Evolutionary conservation across 2,797 vertebrate species (phyloP), one percentile per base, ranked within the genome.

Genomic region (Sebastolobus alascanus): DNA sequence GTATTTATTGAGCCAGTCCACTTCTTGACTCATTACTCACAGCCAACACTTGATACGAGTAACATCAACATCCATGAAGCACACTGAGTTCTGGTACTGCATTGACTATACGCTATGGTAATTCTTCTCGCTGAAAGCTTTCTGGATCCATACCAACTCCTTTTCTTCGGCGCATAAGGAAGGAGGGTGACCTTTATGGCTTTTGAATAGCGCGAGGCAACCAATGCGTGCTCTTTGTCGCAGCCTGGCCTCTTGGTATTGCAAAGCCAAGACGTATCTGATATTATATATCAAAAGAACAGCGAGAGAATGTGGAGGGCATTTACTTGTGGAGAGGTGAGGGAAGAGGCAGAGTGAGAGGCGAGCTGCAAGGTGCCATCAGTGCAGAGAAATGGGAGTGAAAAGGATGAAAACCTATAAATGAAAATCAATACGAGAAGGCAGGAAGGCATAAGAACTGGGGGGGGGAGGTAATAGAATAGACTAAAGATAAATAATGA

Each of bases 341-440:
- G 67, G 88, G 74, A 84, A 90, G 92, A 89, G 83, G 82, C 68
- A 87, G 83, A 90, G 87, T 90, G 92, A 94, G 89, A 93, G 89
- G 83, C 87, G 85, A 90, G 87, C 91, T 88, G 87, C 88, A 84
- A 91, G 89, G 91, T 90, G 89, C 92, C 92, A 89, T 95, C 92
- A 90, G 88, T 86, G 91, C 90, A 90, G 92, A 92, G 91, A 96
- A 94, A 95, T 93, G 92, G 93, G 93, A 96, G 93, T 93, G 93
- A 96, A 96, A 95, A 93, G 94, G 94, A 95, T 95, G 95, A 95
- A 95, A 96, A 96, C 94, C 95, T 95, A 91, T 96, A 96, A 96
- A 95, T 96, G 95, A 93, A 96, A 96, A 96, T 96, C 95, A 96
- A 96, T 96, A 96, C 52, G 8, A 93, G 93, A 94, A 95, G 92